Conservation (phyloP, 30 jellyfish, hydroid and myxozoan species). For the Morbakka virulenta region DNA sequence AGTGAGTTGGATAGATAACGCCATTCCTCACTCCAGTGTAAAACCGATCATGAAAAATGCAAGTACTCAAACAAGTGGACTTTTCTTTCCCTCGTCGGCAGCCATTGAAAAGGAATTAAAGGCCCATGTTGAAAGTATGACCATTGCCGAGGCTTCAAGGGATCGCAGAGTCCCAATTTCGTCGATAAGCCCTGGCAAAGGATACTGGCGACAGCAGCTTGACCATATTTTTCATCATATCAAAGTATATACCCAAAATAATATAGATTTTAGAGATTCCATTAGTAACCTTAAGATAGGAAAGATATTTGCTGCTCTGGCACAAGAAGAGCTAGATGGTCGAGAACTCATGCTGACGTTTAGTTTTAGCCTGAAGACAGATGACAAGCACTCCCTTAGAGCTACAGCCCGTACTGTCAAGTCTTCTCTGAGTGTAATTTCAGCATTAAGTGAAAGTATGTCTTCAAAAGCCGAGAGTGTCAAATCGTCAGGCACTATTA, state of each 20-base stretch:
- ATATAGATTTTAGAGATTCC: constrained; percentile 79
- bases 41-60: constrained; percentile 30
- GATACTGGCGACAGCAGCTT: constrained; percentile 93
- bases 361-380: constrained; percentile 44
- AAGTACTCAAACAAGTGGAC: constrained; percentile 62
- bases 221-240: constrained; percentile 83
- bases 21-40: constrained; percentile 43
- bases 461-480: too few relatives aligned
- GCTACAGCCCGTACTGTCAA: constrained; percentile 51
- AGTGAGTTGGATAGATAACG: constrained; percentile 12
- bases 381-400: constrained; percentile 41
- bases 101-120: constrained; percentile 44
- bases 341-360: constrained; percentile 41
- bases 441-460: constrained; percentile 63
- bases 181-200: constrained; percentile 91
- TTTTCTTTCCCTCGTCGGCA: constrained; percentile 47
- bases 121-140: too few relatives aligned
- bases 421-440: constrained; percentile 62
- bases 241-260: constrained; percentile 83
- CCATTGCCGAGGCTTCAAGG: not conserved
- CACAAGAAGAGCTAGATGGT: constrained; percentile 60
- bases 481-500: constrained; percentile 29
- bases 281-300: constrained; percentile 59
- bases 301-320: constrained; percentile 40
- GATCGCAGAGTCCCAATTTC: constrained; percentile 37